Evolutionary conservation across 2,113 vertebrate species (phyloP).

Genomic region (Sinocyclocheilus rhinocerous): DNA sequence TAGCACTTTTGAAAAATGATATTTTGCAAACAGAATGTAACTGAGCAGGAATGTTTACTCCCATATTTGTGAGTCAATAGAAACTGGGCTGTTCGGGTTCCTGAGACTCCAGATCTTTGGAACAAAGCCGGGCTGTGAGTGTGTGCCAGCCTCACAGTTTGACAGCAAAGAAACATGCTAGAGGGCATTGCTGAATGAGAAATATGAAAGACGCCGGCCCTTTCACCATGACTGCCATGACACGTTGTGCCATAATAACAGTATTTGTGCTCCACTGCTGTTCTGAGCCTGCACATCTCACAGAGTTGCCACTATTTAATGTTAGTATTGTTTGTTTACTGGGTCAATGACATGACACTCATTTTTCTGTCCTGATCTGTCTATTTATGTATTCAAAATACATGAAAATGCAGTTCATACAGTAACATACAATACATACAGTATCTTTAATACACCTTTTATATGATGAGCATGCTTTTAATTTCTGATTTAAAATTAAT

Average conservation of each 20-base stretch:
- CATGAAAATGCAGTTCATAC: neutral
- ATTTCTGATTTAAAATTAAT: too few relatives aligned
- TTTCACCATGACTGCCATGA: conserved; percentile 53
- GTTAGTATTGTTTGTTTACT: conserved; percentile 2
- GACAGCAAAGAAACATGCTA: conserved; percentile 63
- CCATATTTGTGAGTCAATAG: conserved; percentile 15
- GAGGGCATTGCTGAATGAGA: conserved; percentile 67
- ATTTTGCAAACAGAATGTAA: conserved; percentile 14
- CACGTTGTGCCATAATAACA: conserved; percentile 37
- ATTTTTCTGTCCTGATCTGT: neutral
- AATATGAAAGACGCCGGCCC: conserved; percentile 63
- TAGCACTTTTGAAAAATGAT: neutral
- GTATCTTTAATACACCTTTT: too few relatives aligned
- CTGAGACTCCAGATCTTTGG: conserved; percentile 21
- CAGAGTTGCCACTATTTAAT: neutral
- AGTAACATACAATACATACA: too few relatives aligned
- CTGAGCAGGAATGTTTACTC: conserved; percentile 20
- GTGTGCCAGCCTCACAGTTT: conserved; percentile 36
- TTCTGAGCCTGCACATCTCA: conserved; percentile 12
- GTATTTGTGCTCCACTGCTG: neutral
- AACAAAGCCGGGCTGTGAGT: neutral
- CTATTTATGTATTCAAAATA: neutral
- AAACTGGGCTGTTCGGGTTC: conserved; percentile 30
- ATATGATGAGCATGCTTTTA: too few relatives aligned
- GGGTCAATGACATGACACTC: neutral